Evolutionary conservation across 64 coral and sea anemone genomes (phyloP).

Genomic region (Astreopora myriophthalma): DNA sequence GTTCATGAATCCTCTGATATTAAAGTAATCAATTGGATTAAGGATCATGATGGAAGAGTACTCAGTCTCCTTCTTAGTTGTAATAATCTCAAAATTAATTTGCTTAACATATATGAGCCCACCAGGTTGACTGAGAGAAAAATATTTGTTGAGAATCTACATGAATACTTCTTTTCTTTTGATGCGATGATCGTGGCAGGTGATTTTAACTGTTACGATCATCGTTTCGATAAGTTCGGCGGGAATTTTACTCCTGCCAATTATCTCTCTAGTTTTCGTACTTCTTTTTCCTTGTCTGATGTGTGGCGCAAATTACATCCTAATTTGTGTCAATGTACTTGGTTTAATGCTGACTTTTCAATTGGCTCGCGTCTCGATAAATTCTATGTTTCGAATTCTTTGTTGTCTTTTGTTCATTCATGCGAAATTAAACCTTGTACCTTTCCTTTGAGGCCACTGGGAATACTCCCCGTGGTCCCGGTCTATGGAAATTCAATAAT

Average conservation of each 20-base stretch:
- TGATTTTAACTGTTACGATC: conserved; percentile 12
- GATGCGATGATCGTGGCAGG: background rate
- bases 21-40: too few species aligned
- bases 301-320: conserved; percentile 6
- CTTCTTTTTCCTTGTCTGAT: conserved; percentile 3
- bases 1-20: too few species aligned
- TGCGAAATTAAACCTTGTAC: background rate
- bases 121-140: background rate
- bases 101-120: conserved; percentile 12
- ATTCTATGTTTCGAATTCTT: background rate
- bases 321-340: background rate
- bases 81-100: background rate
- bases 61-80: background rate
- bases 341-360: background rate
- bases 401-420: background rate
- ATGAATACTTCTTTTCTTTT: background rate
- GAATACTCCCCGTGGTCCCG: background rate
- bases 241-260: background rate
- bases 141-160: background rate
- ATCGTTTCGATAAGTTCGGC: conserved; percentile 1
- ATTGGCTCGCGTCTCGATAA: conserved; percentile 7
- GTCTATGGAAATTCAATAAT: conserved; percentile 13
- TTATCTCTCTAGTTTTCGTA: background rate
- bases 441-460: background rate
- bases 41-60: background rate